A percentile compares a stretch with the other conserved stretches of the same genome.
Evolutionary conservation across 2,888 invertebrate species (phyloP).

Genomic region (Iphiclides podalirius): DNA sequence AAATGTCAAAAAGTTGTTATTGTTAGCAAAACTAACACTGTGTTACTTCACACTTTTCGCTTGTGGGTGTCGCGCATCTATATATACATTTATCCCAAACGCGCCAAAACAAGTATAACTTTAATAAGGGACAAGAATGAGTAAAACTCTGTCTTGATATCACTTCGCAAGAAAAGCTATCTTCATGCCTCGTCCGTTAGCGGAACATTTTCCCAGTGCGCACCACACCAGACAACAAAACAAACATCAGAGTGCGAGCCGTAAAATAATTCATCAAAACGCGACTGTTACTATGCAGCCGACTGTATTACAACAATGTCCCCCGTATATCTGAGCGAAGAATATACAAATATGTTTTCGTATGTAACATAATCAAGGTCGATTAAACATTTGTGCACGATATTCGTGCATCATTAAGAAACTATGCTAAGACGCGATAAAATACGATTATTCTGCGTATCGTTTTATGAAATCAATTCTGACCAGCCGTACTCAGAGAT

Average conservation of each 20-base stretch:
- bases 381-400: constrained; percentile 3
- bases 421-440: background rate
- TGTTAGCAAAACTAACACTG: too few species aligned
- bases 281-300: constrained; percentile 24
- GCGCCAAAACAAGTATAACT: too few species aligned
- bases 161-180: too few species aligned
- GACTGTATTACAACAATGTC: constrained; percentile 17
- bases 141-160: too few species aligned
- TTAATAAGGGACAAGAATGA: too few species aligned
- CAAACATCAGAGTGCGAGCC: constrained; percentile 30
- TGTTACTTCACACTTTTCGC: too few species aligned
- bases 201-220: constrained; percentile 43
- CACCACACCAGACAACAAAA: constrained; percentile 32
- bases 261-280: constrained; percentile 51
- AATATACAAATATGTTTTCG: constrained; percentile 8
- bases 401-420: background rate
- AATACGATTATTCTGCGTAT: too few species aligned
- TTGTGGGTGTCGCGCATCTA: too few species aligned
- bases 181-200: background rate
- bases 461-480: too few species aligned
- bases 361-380: constrained; percentile 19
- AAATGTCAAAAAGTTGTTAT: too few species aligned
- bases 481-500: too few species aligned
- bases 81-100: too few species aligned
- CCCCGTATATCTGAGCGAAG: constrained; percentile 16